Evolutionary conservation across 2,888 invertebrate species (phyloP), one percentile per base, ranked within the genome.

Genomic region (Nysson spinosus): DNA sequence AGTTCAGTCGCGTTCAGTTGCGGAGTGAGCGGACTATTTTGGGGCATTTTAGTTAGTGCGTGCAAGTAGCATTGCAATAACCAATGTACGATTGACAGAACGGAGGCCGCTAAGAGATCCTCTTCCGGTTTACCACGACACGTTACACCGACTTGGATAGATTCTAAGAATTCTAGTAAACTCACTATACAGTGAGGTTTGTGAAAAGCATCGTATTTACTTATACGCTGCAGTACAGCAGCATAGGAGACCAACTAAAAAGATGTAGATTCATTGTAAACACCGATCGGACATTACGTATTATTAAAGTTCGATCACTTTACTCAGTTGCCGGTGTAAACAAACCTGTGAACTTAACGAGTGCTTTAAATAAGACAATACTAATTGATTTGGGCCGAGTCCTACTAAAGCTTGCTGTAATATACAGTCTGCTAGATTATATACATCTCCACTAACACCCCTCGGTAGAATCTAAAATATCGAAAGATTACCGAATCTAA

Each of bases 381-480:
- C 95, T 71, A 98, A 89, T 84, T 94, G 92, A 88, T 98, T 98
- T 0, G 97, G 97, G 19, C 95, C 96, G 20, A 96, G 95, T 20
- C 98, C 98, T 30, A 97, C 95, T 78, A 97, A 91, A 0, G 97
- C 97, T 88, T 98, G 97, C 83, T 97, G 96, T 16, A 98, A 89
- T 75, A 98, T 94, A 83, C 97, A 95, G 85, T 98, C 97, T 35
- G 96, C 95, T 76, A 97, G 89, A 88, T 96, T 95, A 85, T 95
- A 95, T n/a, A 95, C 93, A 89, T 96, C 96, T n/a, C 96, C 96
- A 83, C 95, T 95, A 1, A 96, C 95, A n/a, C 96, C 95, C 84
- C 95, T 89, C 0, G 96, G 96, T 62, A 95, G 88, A 72, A 94
- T 91, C 91, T 91, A 35, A 22, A 62, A 66, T 65, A n/a, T 2